Conservation (phyloP, 2,888 invertebrate genomes). For the Phaonia tiefii region DNA sequence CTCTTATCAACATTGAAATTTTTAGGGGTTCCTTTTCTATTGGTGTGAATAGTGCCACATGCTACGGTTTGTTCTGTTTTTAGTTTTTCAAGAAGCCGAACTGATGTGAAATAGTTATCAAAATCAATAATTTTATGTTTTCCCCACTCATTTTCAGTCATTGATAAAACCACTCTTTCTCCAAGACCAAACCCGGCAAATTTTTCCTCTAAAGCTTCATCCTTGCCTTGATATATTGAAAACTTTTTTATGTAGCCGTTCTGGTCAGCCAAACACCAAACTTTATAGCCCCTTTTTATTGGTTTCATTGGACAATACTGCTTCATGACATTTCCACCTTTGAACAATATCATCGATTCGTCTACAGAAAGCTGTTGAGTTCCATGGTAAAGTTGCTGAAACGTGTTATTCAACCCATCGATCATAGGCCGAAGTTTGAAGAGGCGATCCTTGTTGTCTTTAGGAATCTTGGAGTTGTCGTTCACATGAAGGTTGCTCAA, state of each 20-base stretch:
- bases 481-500: constrained; percentile 51
- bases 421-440: constrained; percentile 54
- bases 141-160: constrained; percentile 37
- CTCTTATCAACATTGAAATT: constrained; percentile 33
- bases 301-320: constrained; percentile 27
- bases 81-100: constrained; percentile 50
- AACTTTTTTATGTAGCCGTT: constrained; percentile 34
- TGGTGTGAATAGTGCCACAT: constrained; percentile 34
- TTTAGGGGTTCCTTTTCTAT: constrained; percentile 40
- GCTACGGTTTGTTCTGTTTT: constrained; percentile 42
- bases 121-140: constrained; percentile 46
- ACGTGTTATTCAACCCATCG: constrained; percentile 53
- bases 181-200: constrained; percentile 34
- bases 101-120: constrained; percentile 56
- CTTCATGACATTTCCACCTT: constrained; percentile 33
- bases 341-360: constrained; percentile 50
- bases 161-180: constrained; percentile 32
- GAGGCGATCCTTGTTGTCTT: constrained; percentile 7
- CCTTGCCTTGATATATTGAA: constrained; percentile 42
- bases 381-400: constrained; percentile 37
- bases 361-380: constrained; percentile 38
- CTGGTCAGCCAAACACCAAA: constrained; percentile 38
- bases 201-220: constrained; percentile 38
- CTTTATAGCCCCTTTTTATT: constrained; percentile 17
- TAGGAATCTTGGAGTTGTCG: constrained; percentile 55